Evolutionary conservation across 2,888 invertebrate genomes (phyloP).

Genomic region (Sclerodermus sp.): DNA sequence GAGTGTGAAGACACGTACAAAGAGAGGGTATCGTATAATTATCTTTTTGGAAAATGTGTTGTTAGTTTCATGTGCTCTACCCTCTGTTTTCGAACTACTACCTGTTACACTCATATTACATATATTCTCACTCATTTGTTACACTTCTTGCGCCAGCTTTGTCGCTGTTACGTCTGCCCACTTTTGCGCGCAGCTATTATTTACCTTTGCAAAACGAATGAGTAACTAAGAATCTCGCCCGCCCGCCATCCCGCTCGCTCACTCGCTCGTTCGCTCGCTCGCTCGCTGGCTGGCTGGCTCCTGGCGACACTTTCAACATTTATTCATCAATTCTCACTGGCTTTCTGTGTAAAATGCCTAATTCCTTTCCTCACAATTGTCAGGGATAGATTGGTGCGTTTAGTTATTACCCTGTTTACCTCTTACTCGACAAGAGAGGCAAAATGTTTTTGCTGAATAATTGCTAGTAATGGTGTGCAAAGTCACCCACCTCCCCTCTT

Average conservation of each 20-base stretch:
- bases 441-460: too few species aligned
- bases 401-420: too few species aligned
- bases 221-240: slow-evolving; percentile 9
- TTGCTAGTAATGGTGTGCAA: too few species aligned
- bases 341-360: background rate
- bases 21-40: slow-evolving; percentile 74
- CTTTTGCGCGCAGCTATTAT: slow-evolving; percentile 31
- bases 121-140: slow-evolving; percentile 45
- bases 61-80: slow-evolving; percentile 57
- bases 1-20: slow-evolving; percentile 82
- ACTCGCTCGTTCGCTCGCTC: too few species aligned
- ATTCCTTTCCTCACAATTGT: background rate
- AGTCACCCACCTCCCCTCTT: too few species aligned
- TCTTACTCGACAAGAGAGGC: too few species aligned
- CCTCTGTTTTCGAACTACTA: slow-evolving; percentile 42
- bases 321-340: too few species aligned
- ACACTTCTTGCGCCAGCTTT: slow-evolving; percentile 42
- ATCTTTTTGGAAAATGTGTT: slow-evolving; percentile 57
- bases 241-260: too few species aligned
- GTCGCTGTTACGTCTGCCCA: slow-evolving; percentile 42
- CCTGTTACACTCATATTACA: slow-evolving; percentile 43
- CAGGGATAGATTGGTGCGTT: background rate
- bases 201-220: slow-evolving; percentile 24
- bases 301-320: too few species aligned
- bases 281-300: too few species aligned